Base-by-base conservation (phyloP, 2,888 invertebrate species). In the Cabera pusaria region DNA sequence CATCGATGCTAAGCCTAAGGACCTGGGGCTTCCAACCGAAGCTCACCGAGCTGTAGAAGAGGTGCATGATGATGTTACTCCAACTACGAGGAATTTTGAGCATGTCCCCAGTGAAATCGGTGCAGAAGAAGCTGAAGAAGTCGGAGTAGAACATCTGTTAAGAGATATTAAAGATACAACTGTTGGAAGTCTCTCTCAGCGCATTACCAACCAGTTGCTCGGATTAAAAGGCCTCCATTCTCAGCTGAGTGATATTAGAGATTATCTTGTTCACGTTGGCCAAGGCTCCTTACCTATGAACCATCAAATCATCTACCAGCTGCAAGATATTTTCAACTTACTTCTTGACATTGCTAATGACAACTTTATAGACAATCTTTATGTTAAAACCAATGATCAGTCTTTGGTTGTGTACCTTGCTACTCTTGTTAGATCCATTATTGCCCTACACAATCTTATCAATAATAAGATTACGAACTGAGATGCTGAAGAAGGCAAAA, bases 51-150 rank as follows among this genome's bases (percentile, higher is more conserved):
- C 98, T 33, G 97, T 99, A 0, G 99, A 99, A 84, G 99, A 99
- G 85, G 98, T 99, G 7, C 99, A 99, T 75, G 99, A 99, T 90
- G 99, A 99, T 90, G 99, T 99, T 7, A 97, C 98, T 11, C 99
- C 99, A 5, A 98, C 99, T 2, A 95, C 97, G 6, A 98, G 99
- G 79, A 99, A 99, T 3, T 99, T 99, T 89, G 99, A 99, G 75
- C 99, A 99, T 88, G 98, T 99, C 6, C 96, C 98, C 4, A 99
- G 98, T 90, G 99, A 99, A 92, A 99, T 99, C 70, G 99, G 99
- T 2, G 99, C 99, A 1, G 99, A 99, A 74, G 99, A 99, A 79
- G 99, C 99, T 0, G 99, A 99, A 75, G 99, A 99, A 90, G 99
- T 99, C 6, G 99, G 99, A 6, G 99, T 99, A 0, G 99, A 99